A percentile compares a stretch with the other conserved stretches of the same genome.
These are phyloP conservation scores for Distichodus sexfasciatus DNA, from an alignment of 2,797 vertebrate genomes.

Conservation along the genomic window DNA sequence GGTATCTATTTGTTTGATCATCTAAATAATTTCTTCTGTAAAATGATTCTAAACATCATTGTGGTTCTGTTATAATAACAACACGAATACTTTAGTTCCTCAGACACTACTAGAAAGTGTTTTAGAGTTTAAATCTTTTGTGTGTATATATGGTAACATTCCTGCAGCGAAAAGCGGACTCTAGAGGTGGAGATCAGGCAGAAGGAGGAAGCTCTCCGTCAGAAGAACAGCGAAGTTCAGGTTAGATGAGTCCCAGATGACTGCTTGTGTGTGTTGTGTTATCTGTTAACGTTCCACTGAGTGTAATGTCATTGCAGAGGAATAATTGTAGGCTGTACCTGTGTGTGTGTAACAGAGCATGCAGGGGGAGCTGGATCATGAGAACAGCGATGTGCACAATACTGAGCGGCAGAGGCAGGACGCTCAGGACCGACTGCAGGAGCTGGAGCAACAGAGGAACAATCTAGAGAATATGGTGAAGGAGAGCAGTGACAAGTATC, in stretches of 20 bases:
- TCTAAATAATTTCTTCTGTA: too few species aligned
- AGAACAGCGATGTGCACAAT: constrained; percentile 82
- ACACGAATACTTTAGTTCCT: too few species aligned
- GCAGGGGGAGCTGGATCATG: constrained; percentile 87
- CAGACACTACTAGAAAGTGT: too few species aligned
- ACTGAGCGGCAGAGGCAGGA: constrained; percentile 89
- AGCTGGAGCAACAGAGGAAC: constrained; percentile 96
- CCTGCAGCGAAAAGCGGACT: constrained; percentile 84
- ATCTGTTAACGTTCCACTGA: neutral
- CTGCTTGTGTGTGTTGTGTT: neutral
- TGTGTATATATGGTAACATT: neutral
- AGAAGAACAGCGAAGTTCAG: constrained; percentile 88
- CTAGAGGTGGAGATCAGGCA: constrained; percentile 91
- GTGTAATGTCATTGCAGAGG: neutral
- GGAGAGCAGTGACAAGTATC: constrained; percentile 87
- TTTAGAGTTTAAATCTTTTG: neutral
- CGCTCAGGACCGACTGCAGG: constrained; percentile 86
- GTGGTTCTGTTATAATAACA: too few species aligned
- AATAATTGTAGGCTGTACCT: neutral
- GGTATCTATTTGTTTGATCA: too few species aligned
- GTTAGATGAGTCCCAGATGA: constrained; percentile 63
- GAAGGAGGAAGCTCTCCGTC: constrained; percentile 86
- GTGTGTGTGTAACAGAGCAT: constrained; percentile 73
- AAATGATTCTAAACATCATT: too few species aligned
- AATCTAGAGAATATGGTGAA: constrained; percentile 91